phyloP scores from a whole-genome alignment of 2,797 vertebrate genomes.

The Cottoperca gobio region DNA sequence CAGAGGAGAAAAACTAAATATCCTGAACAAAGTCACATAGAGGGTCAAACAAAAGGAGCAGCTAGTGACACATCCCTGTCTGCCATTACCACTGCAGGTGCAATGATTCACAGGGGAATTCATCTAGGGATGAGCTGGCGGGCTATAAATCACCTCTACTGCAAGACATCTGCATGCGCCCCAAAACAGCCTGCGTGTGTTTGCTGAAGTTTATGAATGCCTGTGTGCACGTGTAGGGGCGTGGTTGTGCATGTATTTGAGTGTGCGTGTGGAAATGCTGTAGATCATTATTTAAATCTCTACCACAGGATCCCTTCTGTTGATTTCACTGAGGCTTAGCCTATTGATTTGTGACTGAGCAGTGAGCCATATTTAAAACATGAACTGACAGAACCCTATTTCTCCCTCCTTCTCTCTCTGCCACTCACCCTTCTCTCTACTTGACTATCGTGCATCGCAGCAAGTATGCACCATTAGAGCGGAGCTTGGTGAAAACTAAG shows the following conservation, averaged over 20 bases:
- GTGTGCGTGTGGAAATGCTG: constrained; percentile 18
- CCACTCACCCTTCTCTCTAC: constrained; percentile 31
- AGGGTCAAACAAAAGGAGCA: constrained; percentile 48
- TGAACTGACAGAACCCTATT: constrained; percentile 53
- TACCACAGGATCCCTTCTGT: constrained; percentile 45
- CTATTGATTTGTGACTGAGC: constrained; percentile 65
- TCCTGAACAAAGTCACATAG: constrained; percentile 48
- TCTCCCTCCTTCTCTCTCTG: constrained; percentile 14
- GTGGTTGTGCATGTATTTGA: constrained; percentile 34
- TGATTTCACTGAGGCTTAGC: constrained; percentile 46
- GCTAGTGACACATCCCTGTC: constrained; percentile 62
- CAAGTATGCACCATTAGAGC: constrained; percentile 22
- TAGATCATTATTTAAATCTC: constrained; percentile 71
- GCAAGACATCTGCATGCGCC: constrained; percentile 62
- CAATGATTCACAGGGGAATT: constrained; percentile 82
- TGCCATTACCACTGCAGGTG: constrained; percentile 72
- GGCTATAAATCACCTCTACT: constrained; percentile 78
- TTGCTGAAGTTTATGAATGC: constrained; percentile 58
- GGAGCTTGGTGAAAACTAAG: constrained; percentile 46
- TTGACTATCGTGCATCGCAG: constrained; percentile 40
- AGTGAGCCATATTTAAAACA: constrained; percentile 68
- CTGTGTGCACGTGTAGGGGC: constrained; percentile 24
- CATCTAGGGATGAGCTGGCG: constrained; percentile 69
- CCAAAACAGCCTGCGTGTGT: constrained; percentile 42
- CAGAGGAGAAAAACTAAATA: background rate